phyloP scores from a whole-genome alignment of 1,140 invertebrate genomes.

The Drosophila bifasciata region DNA sequence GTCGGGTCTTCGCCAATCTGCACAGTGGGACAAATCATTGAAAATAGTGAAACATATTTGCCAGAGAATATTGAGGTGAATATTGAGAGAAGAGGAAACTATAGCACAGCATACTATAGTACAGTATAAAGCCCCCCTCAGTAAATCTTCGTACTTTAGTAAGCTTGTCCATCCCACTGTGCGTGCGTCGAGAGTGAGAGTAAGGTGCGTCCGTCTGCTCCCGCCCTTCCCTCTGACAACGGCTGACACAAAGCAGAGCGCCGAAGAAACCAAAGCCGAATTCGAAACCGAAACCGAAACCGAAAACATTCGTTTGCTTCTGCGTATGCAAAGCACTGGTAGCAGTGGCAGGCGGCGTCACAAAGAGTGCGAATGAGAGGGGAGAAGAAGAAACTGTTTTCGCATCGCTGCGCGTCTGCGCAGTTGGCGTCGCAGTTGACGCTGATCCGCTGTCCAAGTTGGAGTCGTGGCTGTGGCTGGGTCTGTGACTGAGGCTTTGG shows the following conservation, averaged over 20 bases:
- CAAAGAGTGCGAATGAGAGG: constrained; percentile 13
- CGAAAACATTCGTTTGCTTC: no score
- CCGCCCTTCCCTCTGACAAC: constrained; percentile 4
- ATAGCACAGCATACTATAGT: no score
- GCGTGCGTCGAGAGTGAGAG: constrained; percentile 3
- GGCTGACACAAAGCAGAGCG: no score
- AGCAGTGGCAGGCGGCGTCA: not conserved
- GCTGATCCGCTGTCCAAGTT: constrained; percentile 15
- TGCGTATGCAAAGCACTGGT: constrained; percentile 13
- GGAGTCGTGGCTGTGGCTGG: constrained; percentile 13
- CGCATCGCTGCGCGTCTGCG: constrained; percentile 5
- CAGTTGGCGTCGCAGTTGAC: not conserved
- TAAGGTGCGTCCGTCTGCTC: no score
- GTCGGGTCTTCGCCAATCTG: constrained; percentile 24
- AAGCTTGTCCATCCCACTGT: constrained; percentile 24
- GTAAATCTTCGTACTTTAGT: no score
- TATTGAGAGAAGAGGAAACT: no score
- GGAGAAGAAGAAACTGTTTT: constrained; percentile 4
- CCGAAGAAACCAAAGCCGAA: no score
- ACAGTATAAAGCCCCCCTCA: no score
- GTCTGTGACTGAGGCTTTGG: not conserved
- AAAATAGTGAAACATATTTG: not conserved
- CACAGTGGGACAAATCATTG: constrained; percentile 7
- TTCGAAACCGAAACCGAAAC: no score
- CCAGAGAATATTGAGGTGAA: not conserved